phyloP scores from a whole-genome alignment of 2,888 invertebrate species.

The Malthinus flaveolus region DNA sequence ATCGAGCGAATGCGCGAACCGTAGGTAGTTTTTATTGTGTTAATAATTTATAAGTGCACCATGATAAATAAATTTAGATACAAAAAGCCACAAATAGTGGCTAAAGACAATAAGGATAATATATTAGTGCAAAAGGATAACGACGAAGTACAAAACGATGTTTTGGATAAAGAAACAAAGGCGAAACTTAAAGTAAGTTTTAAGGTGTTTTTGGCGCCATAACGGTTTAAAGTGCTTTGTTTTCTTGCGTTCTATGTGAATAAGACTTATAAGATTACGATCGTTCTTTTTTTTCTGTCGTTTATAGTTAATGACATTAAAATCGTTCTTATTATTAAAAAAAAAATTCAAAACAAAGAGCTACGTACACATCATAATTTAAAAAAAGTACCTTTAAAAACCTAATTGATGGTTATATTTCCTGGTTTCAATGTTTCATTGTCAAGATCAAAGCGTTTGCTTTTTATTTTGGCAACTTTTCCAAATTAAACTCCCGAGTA shows the following conservation, averaged over 20 bases:
- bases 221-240: slow-evolving; percentile 1
- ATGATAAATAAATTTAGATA: slow-evolving; percentile 54
- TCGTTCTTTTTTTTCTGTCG: neutral
- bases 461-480: no score
- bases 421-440: no score
- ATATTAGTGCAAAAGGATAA: slow-evolving; percentile 22
- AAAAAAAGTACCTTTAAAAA: no score
- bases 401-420: no score
- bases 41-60: slow-evolving; percentile 18
- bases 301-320: slow-evolving; percentile 4
- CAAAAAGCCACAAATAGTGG: slow-evolving; percentile 46
- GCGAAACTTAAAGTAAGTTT: slow-evolving; percentile 41
- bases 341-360: no score
- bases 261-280: neutral
- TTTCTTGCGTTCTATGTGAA: neutral
- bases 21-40: slow-evolving; percentile 16
- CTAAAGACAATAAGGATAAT: slow-evolving; percentile 32
- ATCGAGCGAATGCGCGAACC: slow-evolving; percentile 14
- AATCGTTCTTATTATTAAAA: neutral
- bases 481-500: no score
- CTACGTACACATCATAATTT: no score
- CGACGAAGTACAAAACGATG: slow-evolving; percentile 1
- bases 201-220: slow-evolving; percentile 2
- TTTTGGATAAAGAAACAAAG: slow-evolving; percentile 36
- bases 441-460: no score